Base-by-base conservation (phyloP, 2,113 vertebrate species). In the Murina feae region DNA sequence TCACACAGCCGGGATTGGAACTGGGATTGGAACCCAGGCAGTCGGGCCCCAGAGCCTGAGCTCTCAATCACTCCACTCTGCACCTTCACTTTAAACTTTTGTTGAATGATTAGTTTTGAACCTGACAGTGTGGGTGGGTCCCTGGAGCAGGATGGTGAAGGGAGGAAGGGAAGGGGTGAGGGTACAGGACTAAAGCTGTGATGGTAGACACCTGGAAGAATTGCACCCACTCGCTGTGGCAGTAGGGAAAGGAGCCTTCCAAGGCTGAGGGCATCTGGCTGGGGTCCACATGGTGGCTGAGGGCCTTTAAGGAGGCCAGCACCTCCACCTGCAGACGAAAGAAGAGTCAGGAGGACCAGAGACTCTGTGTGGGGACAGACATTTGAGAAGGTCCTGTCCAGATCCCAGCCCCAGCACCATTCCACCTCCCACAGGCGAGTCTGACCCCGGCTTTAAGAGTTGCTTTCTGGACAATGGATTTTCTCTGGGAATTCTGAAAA, bases 141-240 rank as follows among this genome's bases (percentile, higher is more conserved):
- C 13, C 1, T 0, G 21, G 44, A 32, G 5, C 69, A 74, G 71
- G 51, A 47, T 0, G 3, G 21, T 25, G 20, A 71, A 44, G n/a
- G 42, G 65, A 66, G 16, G 66, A 86, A 53, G 39, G 37, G 37
- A 53, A 92, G 49, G 66, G 25, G 95, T 0, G 5, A 71, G 87
- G n/a, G 28, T 21, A 2, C 0, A 1, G 11, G 88, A 81, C 55
- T 37, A 10, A 58, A 3, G 74, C 60, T 0, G 35, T 80, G 79
- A 68, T 14, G 93, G 84, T 84, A 96, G 97, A 95, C 96, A 99
- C 99, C 99, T 99, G 99, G 96, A 99, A 99, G 96, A 99, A 99
- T 16, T 99, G 99, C 90, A 99, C 98, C 99, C 99, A 99, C 96
- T 99, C 99, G 55, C 92, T 44, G 90, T 99, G 99, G 97, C 98